Base-by-base conservation (phyloP, 1,140 invertebrate genomes). In the Aphaenogaster floridana region DNA sequence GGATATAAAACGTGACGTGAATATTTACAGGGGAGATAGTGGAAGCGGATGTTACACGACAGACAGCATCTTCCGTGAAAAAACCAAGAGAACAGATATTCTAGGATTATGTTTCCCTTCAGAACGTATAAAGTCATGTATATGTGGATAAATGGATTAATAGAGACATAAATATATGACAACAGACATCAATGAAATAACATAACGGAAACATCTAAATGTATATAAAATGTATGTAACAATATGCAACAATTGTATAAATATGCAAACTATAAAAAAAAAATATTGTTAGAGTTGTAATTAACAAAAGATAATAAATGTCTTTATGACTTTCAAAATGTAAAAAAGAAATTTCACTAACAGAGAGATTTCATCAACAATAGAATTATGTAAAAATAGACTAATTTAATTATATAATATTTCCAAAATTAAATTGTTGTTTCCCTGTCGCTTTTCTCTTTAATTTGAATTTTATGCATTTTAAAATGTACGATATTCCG, bases 1-100 rank as follows among this genome's bases (percentile, higher is more conserved):
- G 68, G 34, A 76, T 84, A 84, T 84, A 76, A 83, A 61, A 84
- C 69, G 80, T 76, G 69, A 63, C 13, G 4, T 36, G 69, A 84
- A 84, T 84, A 84, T 84, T 84, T 76, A 76, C 8, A 28, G 28
- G 17, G 2, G 13, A 21, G 42, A 39, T 74, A 59, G 54, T 61
- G 34, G 42, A 61, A 74, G 17, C 52, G 68, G 13, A 74, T 61
- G 15, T 50, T 50, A 2, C 52, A 17, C 34, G n/a, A 11, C 34
- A 50, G 17, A 52, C 28, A 50, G 8, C 42, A 63, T 6, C 21
- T 52, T 74, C 28, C 21, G 45, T 15, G 45, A 39, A 36, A 79
- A 64, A 79, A 61, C 0, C 7, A 61, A 77, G 39, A 9, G 39
- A 34, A 15, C 64, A 54, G 39, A 50, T 42, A 48, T 80, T 80